A percentile compares a stretch with the other conserved stretches of the same genome.
Evolutionary conservation across 2,797 vertebrate species (phyloP).

Genomic region (Falco naumanni): DNA sequence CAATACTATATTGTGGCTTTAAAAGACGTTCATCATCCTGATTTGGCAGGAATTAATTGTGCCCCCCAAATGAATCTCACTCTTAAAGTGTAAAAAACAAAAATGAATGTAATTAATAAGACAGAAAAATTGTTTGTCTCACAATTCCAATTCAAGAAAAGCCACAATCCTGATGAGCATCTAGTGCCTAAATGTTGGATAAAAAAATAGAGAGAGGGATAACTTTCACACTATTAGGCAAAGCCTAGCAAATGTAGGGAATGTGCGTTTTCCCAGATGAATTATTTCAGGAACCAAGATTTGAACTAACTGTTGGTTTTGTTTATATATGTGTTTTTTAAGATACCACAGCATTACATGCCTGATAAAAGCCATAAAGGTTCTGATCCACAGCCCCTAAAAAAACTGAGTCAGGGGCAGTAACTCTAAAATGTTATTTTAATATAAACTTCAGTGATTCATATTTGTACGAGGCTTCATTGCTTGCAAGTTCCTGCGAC

Average conservation of each 20-base stretch:
- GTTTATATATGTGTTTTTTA: background rate
- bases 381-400: background rate
- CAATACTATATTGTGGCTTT: background rate
- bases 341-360: background rate
- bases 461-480: background rate
- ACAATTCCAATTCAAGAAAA: background rate
- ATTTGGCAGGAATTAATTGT: background rate
- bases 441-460: background rate
- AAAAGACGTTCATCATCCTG: background rate
- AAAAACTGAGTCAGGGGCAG: background rate
- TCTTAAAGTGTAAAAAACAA: background rate
- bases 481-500: background rate
- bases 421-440: background rate
- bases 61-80: fast-evolving
- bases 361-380: background rate
- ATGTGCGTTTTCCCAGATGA: background rate
- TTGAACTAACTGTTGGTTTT: background rate
- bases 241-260: background rate
- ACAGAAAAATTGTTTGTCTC: background rate
- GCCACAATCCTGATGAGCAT: background rate
- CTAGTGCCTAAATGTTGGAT: background rate
- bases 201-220: background rate
- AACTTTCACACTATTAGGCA: background rate
- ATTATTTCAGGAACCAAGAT: background rate
- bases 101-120: background rate